Conservation (phyloP, 2,888 invertebrate species). For the Volucella inflata region DNA sequence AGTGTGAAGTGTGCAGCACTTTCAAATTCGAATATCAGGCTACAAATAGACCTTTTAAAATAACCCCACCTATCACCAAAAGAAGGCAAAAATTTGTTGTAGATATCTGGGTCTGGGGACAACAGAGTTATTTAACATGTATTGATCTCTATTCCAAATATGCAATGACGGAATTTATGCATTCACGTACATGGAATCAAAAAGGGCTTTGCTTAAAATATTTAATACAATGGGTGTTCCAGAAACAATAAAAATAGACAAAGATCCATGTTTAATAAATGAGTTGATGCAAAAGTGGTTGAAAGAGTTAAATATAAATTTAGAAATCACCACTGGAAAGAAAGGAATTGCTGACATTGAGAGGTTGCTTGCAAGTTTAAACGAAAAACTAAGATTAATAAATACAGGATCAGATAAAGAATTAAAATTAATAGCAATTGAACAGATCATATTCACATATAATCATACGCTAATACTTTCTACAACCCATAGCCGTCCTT, state of each 20-base stretch:
- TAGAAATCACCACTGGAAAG: slow-evolving; percentile 57
- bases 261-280: slow-evolving; percentile 52
- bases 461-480: slow-evolving; percentile 20
- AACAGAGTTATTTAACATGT: slow-evolving; percentile 57
- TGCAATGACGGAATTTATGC: slow-evolving; percentile 54
- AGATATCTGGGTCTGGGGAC: slow-evolving; percentile 68
- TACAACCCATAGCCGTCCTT: slow-evolving; percentile 1
- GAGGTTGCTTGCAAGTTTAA: slow-evolving; percentile 63
- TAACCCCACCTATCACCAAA: slow-evolving; percentile 54
- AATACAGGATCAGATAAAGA: slow-evolving; percentile 35
- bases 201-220: slow-evolving; percentile 43
- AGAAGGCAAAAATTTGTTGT: slow-evolving; percentile 48
- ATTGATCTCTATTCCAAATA: slow-evolving; percentile 63
- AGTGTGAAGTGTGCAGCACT: slow-evolving; percentile 60
- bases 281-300: slow-evolving; percentile 45
- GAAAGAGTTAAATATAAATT: slow-evolving; percentile 45
- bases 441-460: slow-evolving; percentile 13
- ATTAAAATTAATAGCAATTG: slow-evolving; percentile 18
- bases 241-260: slow-evolving; percentile 44
- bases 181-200: slow-evolving; percentile 49
- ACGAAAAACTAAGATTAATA: slow-evolving; percentile 60
- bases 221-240: slow-evolving; percentile 55
- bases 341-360: slow-evolving; percentile 61
- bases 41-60: slow-evolving; percentile 60
- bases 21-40: slow-evolving; percentile 65